Base-by-base conservation (phyloP, 2,797 vertebrate species). In the Pangasius krempfi region DNA sequence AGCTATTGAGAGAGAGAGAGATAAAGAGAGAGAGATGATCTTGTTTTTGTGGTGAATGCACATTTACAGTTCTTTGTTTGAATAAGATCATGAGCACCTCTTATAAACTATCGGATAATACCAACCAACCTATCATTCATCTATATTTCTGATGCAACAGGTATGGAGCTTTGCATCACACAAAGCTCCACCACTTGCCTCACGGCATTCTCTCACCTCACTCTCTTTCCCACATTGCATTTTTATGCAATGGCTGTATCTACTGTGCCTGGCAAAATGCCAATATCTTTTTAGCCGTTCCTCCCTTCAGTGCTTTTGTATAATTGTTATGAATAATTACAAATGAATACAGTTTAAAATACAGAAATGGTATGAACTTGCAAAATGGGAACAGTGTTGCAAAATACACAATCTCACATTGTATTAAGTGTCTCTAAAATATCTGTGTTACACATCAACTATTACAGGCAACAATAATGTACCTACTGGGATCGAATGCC, bases 1-100 rank as follows among this genome's bases (percentile, higher is more conserved):
- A 98, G 89, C 98, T 98, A 93, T 54, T 56, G 85, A 33, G 30
- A 40, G 81, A 86, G 20, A 52, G 25, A 89, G 40, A 84, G 25
- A 81, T 12, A 54, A 10, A 80, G 64, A 68, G 72, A 30, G 58
- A 64, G 56, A 87, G 70, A 66, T 6, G 70, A 52, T 64, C 52
- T 22, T 70, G 22, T 37, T 78, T 60, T 10, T 27, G 4, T n/a
- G 58, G 12, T 54, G 14, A 25, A 27, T 47, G 50, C 37, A 44
- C 20, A 75, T 13, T 12, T 75, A 25, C 5, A 30, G 6, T 8
- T 50, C 54, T 2, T 47, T 44, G 37, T 44, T 47, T 64, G 14
- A 83, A 47, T 16, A 33, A 80, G 16, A 0, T 33, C 52, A 75
- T 14, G 54, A 56, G 8, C n/a, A 20, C 16, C n/a, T 80, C 27